These are phyloP conservation scores for Colius striatus DNA, from an alignment of 2,113 vertebrate species.

Conservation along the genomic window DNA sequence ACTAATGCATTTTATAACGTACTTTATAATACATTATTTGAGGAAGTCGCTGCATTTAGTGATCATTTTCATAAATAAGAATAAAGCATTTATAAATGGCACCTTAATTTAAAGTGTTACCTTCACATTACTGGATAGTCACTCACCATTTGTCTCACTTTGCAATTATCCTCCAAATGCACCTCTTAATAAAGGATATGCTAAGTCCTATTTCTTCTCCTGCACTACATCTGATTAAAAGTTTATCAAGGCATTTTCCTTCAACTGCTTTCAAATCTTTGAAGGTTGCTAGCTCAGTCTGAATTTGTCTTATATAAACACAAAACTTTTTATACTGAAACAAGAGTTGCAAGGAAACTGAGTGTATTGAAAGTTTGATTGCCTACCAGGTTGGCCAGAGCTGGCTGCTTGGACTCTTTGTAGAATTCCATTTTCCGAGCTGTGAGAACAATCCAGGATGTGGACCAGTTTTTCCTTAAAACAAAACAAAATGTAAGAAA, in stretches of 20 bases:
- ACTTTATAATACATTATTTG: constrained; percentile 82
- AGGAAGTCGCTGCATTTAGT: constrained; percentile 80
- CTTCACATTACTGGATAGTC: constrained; percentile 74
- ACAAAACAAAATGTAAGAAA: background rate
- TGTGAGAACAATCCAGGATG: constrained; percentile 86
- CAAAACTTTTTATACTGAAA: constrained; percentile 38
- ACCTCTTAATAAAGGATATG: constrained; percentile 80
- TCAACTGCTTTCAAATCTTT: constrained; percentile 57
- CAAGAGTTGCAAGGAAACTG: background rate
- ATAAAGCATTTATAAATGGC: constrained; percentile 80
- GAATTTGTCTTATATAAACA: background rate
- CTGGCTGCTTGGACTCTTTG: constrained; percentile 90
- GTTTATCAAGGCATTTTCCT: constrained; percentile 75
- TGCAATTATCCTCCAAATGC: constrained; percentile 75
- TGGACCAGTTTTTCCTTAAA: constrained; percentile 90
- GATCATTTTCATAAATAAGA: constrained; percentile 86
- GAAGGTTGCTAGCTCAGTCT: constrained; percentile 14
- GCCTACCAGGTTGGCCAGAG: constrained; percentile 80
- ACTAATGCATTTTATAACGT: constrained; percentile 84
- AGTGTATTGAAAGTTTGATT: background rate
- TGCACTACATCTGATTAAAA: constrained; percentile 75
- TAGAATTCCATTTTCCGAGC: constrained; percentile 86
- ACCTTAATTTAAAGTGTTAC: constrained; percentile 84
- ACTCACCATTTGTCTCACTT: constrained; percentile 78
- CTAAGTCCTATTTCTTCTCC: constrained; percentile 70